phyloP scores from a whole-genome alignment of 1,140 invertebrate genomes.

The Diuraphis noxia region DNA sequence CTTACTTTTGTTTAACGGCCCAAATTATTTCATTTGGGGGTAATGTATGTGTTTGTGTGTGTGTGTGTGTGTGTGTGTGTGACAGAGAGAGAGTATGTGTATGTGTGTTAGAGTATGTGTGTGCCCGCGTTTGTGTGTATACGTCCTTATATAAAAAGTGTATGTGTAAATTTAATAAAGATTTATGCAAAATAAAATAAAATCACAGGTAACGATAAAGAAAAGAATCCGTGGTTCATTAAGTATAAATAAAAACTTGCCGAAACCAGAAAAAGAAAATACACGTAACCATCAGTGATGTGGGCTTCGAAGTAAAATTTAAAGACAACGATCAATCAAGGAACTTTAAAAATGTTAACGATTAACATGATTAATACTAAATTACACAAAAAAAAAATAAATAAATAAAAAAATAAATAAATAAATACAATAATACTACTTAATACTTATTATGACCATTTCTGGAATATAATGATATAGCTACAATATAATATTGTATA shows the following conservation, averaged over 20 bases:
- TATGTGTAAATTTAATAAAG: slow-evolving; percentile 1
- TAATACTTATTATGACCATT: background rate
- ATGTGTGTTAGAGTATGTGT: background rate
- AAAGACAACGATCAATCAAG: background rate
- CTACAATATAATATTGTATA: background rate
- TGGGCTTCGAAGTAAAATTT: background rate
- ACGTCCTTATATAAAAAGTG: background rate
- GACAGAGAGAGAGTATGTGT: too few relatives aligned
- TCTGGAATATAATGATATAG: background rate
- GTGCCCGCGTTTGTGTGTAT: background rate
- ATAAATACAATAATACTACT: background rate
- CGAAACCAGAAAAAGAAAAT: background rate
- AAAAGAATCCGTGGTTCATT: background rate
- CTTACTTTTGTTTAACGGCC: slow-evolving; percentile 42
- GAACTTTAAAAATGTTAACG: slow-evolving; percentile 1
- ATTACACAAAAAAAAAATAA: background rate
- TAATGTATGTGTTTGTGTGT: background rate
- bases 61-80: background rate
- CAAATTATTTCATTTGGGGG: slow-evolving; percentile 51
- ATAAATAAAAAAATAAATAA: too few relatives aligned
- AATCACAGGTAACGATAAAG: background rate
- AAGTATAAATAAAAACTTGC: background rate
- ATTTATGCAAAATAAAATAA: slow-evolving; percentile 25
- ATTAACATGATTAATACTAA: background rate
- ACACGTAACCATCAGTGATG: background rate